Conservation (phyloP, 2,888 invertebrate species). For the Ditula angustiorana region DNA sequence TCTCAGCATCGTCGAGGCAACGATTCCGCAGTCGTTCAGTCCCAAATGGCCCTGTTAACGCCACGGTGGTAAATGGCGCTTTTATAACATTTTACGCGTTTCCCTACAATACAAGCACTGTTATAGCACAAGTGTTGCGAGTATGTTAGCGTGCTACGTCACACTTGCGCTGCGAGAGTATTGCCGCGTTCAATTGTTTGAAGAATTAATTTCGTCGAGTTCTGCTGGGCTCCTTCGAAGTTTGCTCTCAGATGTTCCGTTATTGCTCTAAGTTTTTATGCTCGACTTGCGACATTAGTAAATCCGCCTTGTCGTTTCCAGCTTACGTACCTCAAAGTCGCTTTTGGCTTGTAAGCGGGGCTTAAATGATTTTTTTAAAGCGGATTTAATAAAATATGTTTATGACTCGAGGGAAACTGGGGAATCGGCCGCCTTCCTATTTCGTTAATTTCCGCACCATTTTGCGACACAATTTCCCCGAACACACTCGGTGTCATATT, state of each 20-base stretch:
- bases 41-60: constrained; percentile 30
- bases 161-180: constrained; percentile 1
- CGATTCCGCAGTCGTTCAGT: constrained; percentile 17
- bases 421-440: constrained; percentile 13
- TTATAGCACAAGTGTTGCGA: constrained; percentile 1
- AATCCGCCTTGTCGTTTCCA: neutral
- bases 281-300: neutral
- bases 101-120: constrained; percentile 6
- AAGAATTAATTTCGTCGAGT: constrained; percentile 10
- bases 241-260: neutral
- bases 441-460: constrained; percentile 32
- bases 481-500: constrained; percentile 18
- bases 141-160: constrained; percentile 1
- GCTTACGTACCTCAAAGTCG: neutral
- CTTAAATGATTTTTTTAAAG: constrained; percentile 5
- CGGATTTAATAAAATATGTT: constrained; percentile 8
- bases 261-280: constrained; percentile 3
- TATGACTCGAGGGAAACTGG: constrained; percentile 1
- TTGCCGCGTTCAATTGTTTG: constrained; percentile 5
- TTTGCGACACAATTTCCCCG: constrained; percentile 30
- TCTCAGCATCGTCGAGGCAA: constrained; percentile 18
- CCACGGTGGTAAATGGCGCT: constrained; percentile 21
- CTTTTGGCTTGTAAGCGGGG: neutral
- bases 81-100: constrained; percentile 31
- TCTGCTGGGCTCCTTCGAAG: neutral